Evolutionary conservation across 2,797 vertebrate genomes (phyloP), one percentile per base, ranked within the genome.

Genomic region (Pagetopsis macropterus): DNA sequence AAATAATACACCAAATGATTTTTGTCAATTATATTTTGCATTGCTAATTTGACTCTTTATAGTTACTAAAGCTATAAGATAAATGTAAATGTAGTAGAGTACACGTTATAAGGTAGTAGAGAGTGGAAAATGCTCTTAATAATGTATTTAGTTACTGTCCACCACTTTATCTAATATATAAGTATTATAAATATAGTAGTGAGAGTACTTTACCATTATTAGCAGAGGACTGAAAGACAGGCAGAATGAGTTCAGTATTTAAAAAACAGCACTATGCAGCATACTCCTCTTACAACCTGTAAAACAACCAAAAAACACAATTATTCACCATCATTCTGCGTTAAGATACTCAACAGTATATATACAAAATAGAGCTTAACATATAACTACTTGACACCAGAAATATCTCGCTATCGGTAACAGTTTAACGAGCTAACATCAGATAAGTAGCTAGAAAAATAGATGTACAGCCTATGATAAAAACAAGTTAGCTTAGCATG

Each of bases 151-250:
- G 33, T n/a, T 16, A 43, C 15, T 31, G 21, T 27, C 1, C 7
- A 9, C 33, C 15, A 8, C 10, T 6, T 0, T 5, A 10, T 21
- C 8, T 61, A 17, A 31, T 10, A 15, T 6, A 16, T 3, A 13
- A 48, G 31, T 17, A 62, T 46, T 33, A 23, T 1, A 13, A n/a
- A n/a, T 33, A 12, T 0, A 27, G 41, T 8, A 37, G 9, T 63
- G 16, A 23, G 2, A 12, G 0, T 52, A 75, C 15, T 45, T 84
- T 82, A 88, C 86, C 88, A 90, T 91, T 15, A 16, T 79, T 0
- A 61, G 50, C 45, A 49, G 64, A 11, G 37, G 68, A n/a, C 37
- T 66, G n/a, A 59, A 12, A 5, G 40, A 44, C n/a, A 61, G 50
- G 40, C 49, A 15, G 44, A 3, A 16, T 19, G 58, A 56, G 37